These are phyloP conservation scores for Potamilus streckersoni DNA, from an alignment of 1,140 invertebrate species.

Conservation along the genomic window DNA sequence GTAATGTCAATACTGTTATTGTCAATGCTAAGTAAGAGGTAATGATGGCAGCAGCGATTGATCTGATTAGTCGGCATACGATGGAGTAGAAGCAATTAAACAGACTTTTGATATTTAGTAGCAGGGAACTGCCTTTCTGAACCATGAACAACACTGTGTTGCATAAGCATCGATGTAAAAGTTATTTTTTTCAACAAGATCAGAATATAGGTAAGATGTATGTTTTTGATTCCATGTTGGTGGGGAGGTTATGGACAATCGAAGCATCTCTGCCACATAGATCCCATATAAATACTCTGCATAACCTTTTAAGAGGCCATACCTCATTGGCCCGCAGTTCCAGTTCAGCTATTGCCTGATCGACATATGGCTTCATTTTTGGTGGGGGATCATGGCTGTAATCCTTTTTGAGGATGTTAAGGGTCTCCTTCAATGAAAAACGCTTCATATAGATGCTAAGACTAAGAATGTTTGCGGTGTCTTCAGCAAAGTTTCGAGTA, in stretches of 20 bases:
- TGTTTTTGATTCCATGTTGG: constrained; percentile 28
- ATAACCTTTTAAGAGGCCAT: constrained; percentile 29
- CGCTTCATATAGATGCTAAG: constrained; percentile 43
- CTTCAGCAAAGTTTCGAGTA: constrained; percentile 18
- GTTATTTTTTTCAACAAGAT: too few relatives aligned
- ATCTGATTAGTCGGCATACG: too few relatives aligned
- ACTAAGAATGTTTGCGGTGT: constrained; percentile 27
- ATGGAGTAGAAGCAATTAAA: too few relatives aligned
- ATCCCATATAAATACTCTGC: constrained; percentile 28
- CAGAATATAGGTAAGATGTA: constrained; percentile 17
- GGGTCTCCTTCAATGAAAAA: constrained; percentile 33
- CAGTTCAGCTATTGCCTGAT: constrained; percentile 26
- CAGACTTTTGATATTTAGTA: too few relatives aligned
- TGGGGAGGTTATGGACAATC: constrained; percentile 18
- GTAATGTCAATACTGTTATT: too few relatives aligned
- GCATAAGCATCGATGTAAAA: too few relatives aligned
- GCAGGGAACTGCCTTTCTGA: too few relatives aligned
- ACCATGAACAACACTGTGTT: too few relatives aligned
- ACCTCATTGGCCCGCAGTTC: constrained; percentile 10
- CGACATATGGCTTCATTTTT: constrained; percentile 28
- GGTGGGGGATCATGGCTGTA: constrained; percentile 26
- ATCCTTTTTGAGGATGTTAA: constrained; percentile 37
- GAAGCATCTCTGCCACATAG: constrained; percentile 24
- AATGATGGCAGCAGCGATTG: too few relatives aligned
- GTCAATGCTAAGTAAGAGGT: too few relatives aligned